Evolutionary conservation across 2,888 invertebrate genomes (phyloP).

Genomic region (Clostera curtula): DNA sequence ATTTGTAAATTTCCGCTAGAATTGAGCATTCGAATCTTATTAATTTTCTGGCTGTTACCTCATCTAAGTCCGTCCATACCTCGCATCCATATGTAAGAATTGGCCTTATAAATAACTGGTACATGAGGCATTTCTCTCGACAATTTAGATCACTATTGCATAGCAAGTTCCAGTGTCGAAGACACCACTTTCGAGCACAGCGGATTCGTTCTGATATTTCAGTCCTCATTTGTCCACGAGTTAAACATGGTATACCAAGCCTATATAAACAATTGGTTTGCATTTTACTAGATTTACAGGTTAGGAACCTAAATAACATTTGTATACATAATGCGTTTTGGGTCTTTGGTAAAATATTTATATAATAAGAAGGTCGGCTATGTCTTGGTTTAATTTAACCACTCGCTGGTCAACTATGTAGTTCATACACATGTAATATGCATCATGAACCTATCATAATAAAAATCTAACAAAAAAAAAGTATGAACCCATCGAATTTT

Average conservation of each 20-base stretch:
- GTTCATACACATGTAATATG: no score
- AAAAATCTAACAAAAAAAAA: no score
- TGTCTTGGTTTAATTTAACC: no score
- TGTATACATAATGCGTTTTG: no score
- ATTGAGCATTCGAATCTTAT: conserved; percentile 32
- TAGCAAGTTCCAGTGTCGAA: conserved; percentile 27
- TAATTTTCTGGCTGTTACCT: conserved; percentile 22
- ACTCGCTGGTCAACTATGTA: no score
- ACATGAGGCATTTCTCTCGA: conserved; percentile 34
- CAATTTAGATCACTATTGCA: conserved; percentile 25
- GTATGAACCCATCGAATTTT: no score
- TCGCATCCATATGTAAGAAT: conserved; percentile 50
- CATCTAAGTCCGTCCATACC: conserved; percentile 37
- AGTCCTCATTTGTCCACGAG: conserved; percentile 16
- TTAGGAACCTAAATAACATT: not conserved
- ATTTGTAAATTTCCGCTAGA: conserved; percentile 41
- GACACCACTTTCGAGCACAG: conserved; percentile 41
- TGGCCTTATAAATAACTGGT: conserved; percentile 40
- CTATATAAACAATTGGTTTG: conserved; percentile 6
- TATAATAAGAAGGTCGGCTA: no score
- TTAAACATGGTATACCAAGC: conserved; percentile 28
- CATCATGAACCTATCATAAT: no score
- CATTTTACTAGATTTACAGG: conserved; percentile 13
- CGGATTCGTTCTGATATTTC: conserved; percentile 37
- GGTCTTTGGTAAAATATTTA: no score